Base-by-base conservation (phyloP, 2,113 vertebrate species). In the Brachyhypopomus gauderio region DNA sequence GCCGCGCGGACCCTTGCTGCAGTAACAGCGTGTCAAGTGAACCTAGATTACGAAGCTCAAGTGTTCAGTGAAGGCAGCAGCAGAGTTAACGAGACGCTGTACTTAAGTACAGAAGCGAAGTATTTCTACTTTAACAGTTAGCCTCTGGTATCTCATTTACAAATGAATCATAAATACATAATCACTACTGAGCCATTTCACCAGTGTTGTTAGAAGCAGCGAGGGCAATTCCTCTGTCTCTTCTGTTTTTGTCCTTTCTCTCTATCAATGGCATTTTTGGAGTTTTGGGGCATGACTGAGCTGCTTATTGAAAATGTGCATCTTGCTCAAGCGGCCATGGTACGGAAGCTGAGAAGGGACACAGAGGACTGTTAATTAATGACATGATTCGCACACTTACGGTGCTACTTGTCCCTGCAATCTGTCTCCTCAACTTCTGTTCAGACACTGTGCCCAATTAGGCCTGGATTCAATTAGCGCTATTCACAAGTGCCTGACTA, bases 401-500 rank as follows among this genome's bases (percentile, higher is more conserved):
- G 45, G 72, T 63, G 48, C 25, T 52, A 41, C 30, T 76, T 34
- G 23, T 73, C 70, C 17, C 4, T 6, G 58, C 71, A 75, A 77
- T 78, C 70, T 75, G 75, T 59, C 79, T 75, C 70, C 82, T 75
- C 71, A 78, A 67, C 71, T 59, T 70, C 70, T 38, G 70, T 63
- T 72, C 27, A 12, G 9, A 74, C 52, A 64, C 45, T 22, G 70
- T 74, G 78, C 59, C 80, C 62, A 78, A 85, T 86, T 80, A 84
- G 55, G 45, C 77, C 70, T 58, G 70, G 78, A 87, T 83, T 83
- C 80, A 80, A 75, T 85, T 80, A 85, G 78, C 72, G 34, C 75
- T 56, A 60, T 84, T 84, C 79, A 67, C 63, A 72, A 59, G 58
- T 64, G 25, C 64, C 59, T 78, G 70, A 60, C 71, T 81, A 30